phyloP scores from a whole-genome alignment of 2,113 vertebrate genomes.

The Corythaixoides concolor region DNA sequence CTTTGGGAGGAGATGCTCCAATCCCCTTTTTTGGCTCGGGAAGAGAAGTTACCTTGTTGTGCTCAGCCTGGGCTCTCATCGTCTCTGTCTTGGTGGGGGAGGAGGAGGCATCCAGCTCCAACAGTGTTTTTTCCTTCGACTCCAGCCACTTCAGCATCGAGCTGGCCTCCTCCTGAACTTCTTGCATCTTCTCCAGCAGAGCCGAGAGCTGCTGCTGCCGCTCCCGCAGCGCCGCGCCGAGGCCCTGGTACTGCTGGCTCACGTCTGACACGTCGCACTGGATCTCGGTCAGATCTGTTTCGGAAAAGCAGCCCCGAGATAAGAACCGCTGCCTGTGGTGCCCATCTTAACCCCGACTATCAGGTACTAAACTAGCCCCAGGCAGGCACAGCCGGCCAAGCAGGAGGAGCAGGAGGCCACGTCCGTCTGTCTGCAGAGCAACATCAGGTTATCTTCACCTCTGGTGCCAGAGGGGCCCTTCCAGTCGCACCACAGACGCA shows the following conservation, averaged over 20 bases:
- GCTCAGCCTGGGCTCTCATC: slow-evolving; percentile 86
- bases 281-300: slow-evolving; percentile 91
- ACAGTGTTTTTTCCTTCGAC: slow-evolving; percentile 81
- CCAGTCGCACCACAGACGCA: rapidly evolving
- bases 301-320: background rate
- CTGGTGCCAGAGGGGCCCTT: background rate
- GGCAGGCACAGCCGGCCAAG: background rate
- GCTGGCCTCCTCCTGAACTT: slow-evolving; percentile 77
- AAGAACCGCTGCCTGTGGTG: rapidly evolving
- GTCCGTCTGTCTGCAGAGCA: rapidly evolving
- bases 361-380: background rate
- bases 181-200: slow-evolving; percentile 79
- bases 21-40: rapidly evolving
- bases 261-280: slow-evolving; percentile 90
- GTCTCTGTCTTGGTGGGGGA: slow-evolving; percentile 88
- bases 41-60: slow-evolving; percentile 87
- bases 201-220: slow-evolving; percentile 77
- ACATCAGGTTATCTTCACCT: background rate
- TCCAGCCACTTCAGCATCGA: slow-evolving; percentile 84
- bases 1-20: background rate
- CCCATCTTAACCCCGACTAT: rapidly evolving
- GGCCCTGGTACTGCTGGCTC: slow-evolving; percentile 79
- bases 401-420: background rate
- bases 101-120: slow-evolving; percentile 72
- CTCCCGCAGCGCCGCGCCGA: slow-evolving; percentile 81